phyloP scores from a whole-genome alignment of 2,888 invertebrate species.

The Tipula vernalis region DNA sequence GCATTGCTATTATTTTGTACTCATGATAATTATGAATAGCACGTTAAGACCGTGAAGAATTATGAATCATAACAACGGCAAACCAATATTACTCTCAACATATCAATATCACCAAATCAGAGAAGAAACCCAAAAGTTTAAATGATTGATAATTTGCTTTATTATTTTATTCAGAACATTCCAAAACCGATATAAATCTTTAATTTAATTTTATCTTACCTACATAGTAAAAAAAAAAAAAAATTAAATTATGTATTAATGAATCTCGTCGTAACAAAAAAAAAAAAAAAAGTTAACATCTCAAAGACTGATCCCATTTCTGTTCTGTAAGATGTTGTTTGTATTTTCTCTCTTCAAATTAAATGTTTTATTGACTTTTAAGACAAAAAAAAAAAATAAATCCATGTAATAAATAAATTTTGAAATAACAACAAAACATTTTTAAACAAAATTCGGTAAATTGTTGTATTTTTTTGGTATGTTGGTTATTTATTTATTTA shows the following conservation, averaged over 20 bases:
- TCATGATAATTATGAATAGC: too few species aligned
- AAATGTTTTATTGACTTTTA: conserved; percentile 4
- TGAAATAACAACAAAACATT: background rate
- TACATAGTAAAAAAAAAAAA: background rate
- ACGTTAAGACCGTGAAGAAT: too few species aligned
- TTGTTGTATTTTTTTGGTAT: background rate
- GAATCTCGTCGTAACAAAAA: background rate
- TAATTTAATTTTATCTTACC: background rate
- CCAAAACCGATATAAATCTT: background rate
- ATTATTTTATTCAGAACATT: background rate
- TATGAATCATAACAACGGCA: background rate
- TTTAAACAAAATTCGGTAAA: background rate
- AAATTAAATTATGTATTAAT: background rate
- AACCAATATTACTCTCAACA: too few species aligned
- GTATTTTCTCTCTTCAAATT: background rate
- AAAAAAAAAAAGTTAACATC: background rate
- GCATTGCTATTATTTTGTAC: too few species aligned
- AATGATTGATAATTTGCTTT: background rate
- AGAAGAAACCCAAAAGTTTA: background rate
- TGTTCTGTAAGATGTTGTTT: background rate
- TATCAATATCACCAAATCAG: background rate
- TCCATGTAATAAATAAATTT: background rate
- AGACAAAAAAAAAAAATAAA: background rate
- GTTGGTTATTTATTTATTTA: background rate
- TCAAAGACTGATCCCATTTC: background rate